Evolutionary conservation across 2,888 invertebrate species (phyloP), one percentile per base, ranked within the genome.

Genomic region (Lypha dubia): DNA sequence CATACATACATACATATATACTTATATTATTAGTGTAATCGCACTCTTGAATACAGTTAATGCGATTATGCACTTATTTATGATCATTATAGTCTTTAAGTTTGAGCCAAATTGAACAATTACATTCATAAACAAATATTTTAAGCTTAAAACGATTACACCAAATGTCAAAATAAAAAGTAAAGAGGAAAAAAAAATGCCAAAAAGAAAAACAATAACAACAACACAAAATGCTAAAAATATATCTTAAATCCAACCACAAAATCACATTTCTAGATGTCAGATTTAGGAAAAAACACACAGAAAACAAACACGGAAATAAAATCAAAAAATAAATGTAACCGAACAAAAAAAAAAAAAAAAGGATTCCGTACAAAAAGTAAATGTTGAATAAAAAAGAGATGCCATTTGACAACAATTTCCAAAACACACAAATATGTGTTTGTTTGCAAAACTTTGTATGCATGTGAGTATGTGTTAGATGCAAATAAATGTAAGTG

Each of bases 281-380:
- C 81, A 81, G 81, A 84, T 81, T 84, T 81, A 60, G 60, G 65
- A 84, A 79, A 84, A 79, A 81, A 81, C 62, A 76, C 65, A 71
- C 76, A 76, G 71, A 76, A 49, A 80, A 77, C 35, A 84, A 77
- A 84, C 70, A 84, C 81, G 84, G 84, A 84, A 84, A 84, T 84
- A 77, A 84, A 84, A 84, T 81, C 77, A 81, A 81, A 58, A 81
- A 81, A 74, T 77, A 84, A 81, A 84, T 84, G 76, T 68, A 80
- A 81, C 68, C 73, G 58, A 63, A 81, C 53, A 76, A 74, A 60
- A 49, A 32, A 1, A 74, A 81, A 65, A 65, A n/a, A n/a, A n/a
- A n/a, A n/a, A n/a, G n/a, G n/a, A n/a, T n/a, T n/a, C 38, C 58
- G 13, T 9, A 65, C 20, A 65, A 56, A 65, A 79, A 71, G 53